A percentile compares a stretch with the other conserved stretches of the same genome.
Evolutionary conservation across 64 coral and sea anemone genomes (phyloP).

Genomic region (Acropora yongei): DNA sequence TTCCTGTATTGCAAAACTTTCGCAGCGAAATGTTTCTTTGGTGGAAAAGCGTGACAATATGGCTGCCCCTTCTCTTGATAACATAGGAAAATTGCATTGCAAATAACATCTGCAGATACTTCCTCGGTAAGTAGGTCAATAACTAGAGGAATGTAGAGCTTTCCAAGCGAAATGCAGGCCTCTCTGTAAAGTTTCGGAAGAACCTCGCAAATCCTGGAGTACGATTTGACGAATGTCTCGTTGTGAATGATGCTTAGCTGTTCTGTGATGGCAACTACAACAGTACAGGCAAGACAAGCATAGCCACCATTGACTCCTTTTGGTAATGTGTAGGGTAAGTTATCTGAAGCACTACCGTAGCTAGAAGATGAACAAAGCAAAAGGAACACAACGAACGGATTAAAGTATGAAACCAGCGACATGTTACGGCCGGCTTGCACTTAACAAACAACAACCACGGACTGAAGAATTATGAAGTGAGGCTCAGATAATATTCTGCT

Average conservation of each 20-base stretch:
- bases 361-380: constrained; percentile 32
- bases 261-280: constrained; percentile 77
- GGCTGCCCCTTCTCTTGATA: constrained; percentile 82
- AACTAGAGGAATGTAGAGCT: constrained; percentile 72
- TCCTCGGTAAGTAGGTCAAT: constrained; percentile 59
- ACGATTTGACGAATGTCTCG: constrained; percentile 81
- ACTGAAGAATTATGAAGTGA: not conserved
- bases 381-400: not conserved
- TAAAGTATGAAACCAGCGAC: too few relatives aligned
- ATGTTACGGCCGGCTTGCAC: not conserved
- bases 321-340: constrained; percentile 4
- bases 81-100: constrained; percentile 76
- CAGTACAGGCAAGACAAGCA: constrained; percentile 77
- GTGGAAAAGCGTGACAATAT: constrained; percentile 81
- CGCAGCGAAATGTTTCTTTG: constrained; percentile 54
- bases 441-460: not conserved
- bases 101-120: constrained; percentile 86
- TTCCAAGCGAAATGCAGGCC: constrained; percentile 68
- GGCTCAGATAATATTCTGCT: too few relatives aligned
- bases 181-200: constrained; percentile 60
- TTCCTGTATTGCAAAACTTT: constrained; percentile 2
- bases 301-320: constrained; percentile 92
- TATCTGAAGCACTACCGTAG: not conserved
- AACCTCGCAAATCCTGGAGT: constrained; percentile 64
- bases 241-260: constrained; percentile 86